Evolutionary conservation across 1,140 invertebrate species (phyloP).

Genomic region (Amphibalanus amphitrite): DNA sequence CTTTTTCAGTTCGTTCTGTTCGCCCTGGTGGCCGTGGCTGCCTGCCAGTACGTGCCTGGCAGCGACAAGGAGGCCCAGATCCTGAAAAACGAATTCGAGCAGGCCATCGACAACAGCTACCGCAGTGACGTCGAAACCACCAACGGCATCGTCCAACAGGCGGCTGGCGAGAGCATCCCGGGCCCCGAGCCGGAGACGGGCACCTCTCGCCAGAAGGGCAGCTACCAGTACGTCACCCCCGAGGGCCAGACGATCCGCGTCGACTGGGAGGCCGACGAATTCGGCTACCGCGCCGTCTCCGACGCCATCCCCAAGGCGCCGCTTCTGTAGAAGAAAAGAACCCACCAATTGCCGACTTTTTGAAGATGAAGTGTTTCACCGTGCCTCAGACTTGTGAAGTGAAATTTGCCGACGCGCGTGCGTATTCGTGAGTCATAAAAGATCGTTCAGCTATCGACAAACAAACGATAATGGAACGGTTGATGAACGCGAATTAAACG

Average conservation of each 20-base stretch:
- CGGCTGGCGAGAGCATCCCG: not conserved
- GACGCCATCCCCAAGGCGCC: conserved; percentile 8
- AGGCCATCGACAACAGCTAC: not conserved
- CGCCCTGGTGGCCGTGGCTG: not conserved
- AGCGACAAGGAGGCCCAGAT: not conserved
- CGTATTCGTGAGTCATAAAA: no score
- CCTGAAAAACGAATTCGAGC: not conserved
- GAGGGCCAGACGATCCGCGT: conserved; percentile 9
- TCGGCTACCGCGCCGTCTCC: conserved; percentile 3
- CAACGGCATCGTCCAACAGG: not conserved
- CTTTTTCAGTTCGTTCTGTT: not conserved
- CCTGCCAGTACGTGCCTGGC: not conserved
- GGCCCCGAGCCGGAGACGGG: conserved; percentile 1
- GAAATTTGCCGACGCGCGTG: no score
- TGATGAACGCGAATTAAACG: no score
- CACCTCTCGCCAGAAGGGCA: not conserved
- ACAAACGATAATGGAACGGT: no score
- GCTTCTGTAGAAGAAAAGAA: no score
- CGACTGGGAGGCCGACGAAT: conserved; percentile 6
- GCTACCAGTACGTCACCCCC: conserved; percentile 9
- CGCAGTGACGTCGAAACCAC: not conserved
- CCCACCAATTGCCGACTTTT: no score
- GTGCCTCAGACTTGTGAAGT: no score
- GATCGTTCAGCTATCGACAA: no score
- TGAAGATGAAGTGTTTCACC: no score